A percentile compares a stretch with the other conserved stretches of the same genome.
phyloP scores from a whole-genome alignment of 2,113 vertebrate genomes.

The Bubalus kerabau region DNA sequence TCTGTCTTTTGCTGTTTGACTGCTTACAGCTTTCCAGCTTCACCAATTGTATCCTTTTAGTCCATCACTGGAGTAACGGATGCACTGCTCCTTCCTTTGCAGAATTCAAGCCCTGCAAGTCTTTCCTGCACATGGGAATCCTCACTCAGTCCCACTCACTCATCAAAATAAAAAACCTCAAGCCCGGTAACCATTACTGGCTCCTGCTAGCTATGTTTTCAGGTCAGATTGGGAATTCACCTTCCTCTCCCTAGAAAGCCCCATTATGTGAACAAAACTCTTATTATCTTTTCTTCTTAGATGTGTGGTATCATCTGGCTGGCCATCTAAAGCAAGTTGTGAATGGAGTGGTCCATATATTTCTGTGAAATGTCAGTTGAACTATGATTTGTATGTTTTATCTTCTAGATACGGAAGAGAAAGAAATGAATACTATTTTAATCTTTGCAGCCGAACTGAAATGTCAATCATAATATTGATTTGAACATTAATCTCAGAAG shows the following conservation, averaged over 20 bases:
- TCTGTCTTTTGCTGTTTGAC: background rate
- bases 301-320: background rate
- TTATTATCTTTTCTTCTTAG: background rate
- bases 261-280: background rate
- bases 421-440: background rate
- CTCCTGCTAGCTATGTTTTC: background rate
- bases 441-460: background rate
- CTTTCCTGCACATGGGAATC: background rate
- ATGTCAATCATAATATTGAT: background rate
- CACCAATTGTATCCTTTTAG: background rate
- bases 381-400: background rate
- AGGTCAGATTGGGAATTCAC: background rate
- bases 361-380: background rate
- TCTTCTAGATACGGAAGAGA: background rate
- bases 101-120: background rate
- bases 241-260: background rate
- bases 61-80: background rate
- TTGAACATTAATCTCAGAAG: background rate
- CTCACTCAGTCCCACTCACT: background rate
- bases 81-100: background rate
- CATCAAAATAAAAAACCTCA: background rate
- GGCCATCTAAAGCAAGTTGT: background rate
- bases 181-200: background rate
- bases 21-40: background rate
- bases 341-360: background rate